Percentiles rank a stretch among this genome's conserved stretches.
Conservation (phyloP, 2,113 vertebrate species). For the Pachypanchax playfairii region DNA sequence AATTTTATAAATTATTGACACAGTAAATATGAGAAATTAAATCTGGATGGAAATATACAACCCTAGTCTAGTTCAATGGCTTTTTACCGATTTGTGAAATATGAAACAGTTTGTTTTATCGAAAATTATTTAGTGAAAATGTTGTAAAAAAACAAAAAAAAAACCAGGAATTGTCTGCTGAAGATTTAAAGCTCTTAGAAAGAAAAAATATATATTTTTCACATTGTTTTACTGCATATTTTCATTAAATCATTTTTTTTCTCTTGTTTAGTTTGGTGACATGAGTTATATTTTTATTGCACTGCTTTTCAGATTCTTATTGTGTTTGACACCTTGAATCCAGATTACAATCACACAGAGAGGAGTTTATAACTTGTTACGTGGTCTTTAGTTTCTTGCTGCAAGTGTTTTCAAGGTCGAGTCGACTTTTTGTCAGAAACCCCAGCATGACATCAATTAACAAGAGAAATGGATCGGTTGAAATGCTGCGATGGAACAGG, state of each 20-base stretch:
- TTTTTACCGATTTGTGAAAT: too few species aligned
- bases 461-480: constrained; percentile 42
- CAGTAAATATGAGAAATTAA: too few species aligned
- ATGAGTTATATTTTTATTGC: background rate
- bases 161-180: too few species aligned
- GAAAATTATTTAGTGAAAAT: too few species aligned
- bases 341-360: constrained; percentile 26
- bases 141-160: too few species aligned
- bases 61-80: too few species aligned
- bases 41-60: too few species aligned
- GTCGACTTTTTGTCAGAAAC: constrained; percentile 27
- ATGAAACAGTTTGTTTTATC: too few species aligned
- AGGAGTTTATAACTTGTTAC: constrained; percentile 22
- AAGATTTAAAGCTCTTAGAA: too few species aligned
- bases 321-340: background rate
- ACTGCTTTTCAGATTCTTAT: background rate
- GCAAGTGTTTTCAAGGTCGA: constrained; percentile 29
- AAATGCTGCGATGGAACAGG: constrained; percentile 18
- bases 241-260: background rate
- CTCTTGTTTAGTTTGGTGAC: background rate
- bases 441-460: constrained; percentile 48
- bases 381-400: constrained; percentile 31
- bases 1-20: too few species aligned
- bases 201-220: too few species aligned
- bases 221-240: background rate